phyloP scores from a whole-genome alignment of 2,113 vertebrate species.

The Oncorhynchus gorbuscha region DNA sequence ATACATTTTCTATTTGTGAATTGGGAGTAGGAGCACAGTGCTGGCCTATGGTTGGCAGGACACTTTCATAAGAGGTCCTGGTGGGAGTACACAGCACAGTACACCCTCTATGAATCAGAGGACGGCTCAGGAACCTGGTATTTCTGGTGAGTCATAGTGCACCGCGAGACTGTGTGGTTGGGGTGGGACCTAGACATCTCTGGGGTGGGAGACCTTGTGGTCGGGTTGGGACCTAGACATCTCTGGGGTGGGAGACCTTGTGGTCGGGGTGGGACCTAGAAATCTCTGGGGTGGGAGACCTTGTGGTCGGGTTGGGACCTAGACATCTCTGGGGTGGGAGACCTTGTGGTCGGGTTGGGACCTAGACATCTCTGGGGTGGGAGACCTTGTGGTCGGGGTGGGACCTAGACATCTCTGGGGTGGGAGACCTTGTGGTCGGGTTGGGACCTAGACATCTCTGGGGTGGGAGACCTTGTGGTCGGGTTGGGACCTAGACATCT shows the following conservation, averaged over 20 bases:
- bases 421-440: background rate
- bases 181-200: too few relatives aligned
- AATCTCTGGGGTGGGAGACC: background rate
- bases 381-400: too few relatives aligned
- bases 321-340: too few relatives aligned
- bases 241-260: background rate
- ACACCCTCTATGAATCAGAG: slow-evolving; percentile 1
- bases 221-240: too few relatives aligned
- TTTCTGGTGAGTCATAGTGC: background rate
- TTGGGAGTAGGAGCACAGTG: background rate
- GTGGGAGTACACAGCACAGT: background rate
- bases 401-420: too few relatives aligned
- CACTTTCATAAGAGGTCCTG: background rate
- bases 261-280: background rate
- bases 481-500: too few relatives aligned
- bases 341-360: too few relatives aligned
- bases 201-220: too few relatives aligned
- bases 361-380: too few relatives aligned
- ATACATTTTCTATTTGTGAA: background rate
- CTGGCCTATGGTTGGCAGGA: background rate
- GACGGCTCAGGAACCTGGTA: background rate
- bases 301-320: background rate
- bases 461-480: too few relatives aligned
- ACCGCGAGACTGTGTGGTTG: background rate
- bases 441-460: too few relatives aligned